These are phyloP conservation scores for Rhynchophorus ferrugineus DNA, from an alignment of 1,140 invertebrate species.

Conservation along the genomic window DNA sequence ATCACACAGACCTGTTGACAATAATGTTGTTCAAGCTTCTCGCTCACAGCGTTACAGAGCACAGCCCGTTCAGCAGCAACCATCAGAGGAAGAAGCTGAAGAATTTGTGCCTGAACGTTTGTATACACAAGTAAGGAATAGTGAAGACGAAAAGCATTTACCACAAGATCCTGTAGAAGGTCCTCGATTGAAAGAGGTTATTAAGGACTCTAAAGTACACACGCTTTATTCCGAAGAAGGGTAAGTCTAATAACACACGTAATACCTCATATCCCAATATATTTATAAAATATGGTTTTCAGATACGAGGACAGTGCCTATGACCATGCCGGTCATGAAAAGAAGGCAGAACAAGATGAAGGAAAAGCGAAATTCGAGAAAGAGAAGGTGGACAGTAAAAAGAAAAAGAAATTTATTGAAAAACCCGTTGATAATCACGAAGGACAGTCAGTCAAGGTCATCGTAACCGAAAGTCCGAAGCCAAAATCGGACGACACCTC, in stretches of 20 bases:
- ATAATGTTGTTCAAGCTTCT: neutral
- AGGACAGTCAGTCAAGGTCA: constrained; percentile 3
- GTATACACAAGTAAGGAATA: constrained; percentile 60
- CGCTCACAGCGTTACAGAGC: neutral
- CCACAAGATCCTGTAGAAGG: constrained; percentile 50
- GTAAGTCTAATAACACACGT: constrained; percentile 3
- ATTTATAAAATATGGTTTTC: neutral
- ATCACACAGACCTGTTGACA: too few relatives aligned
- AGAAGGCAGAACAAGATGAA: constrained; percentile 52
- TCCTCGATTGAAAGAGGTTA: constrained; percentile 53
- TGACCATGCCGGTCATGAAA: constrained; percentile 64
- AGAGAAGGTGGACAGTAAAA: constrained; percentile 15
- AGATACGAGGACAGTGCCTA: constrained; percentile 65
- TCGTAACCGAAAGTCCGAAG: too few relatives aligned
- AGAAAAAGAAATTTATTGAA: constrained; percentile 13
- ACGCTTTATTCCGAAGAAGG: constrained; percentile 71
- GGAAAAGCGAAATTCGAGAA: constrained; percentile 30
- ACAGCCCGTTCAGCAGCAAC: neutral
- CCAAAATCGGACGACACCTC: too few relatives aligned
- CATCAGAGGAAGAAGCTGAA: constrained; percentile 30
- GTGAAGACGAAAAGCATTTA: constrained; percentile 51
- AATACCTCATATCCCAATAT: neutral
- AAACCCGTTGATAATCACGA: constrained; percentile 4
- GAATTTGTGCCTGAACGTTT: constrained; percentile 59
- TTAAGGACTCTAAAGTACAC: constrained; percentile 62